A percentile compares a stretch with the other conserved stretches of the same genome.
Conservation (phyloP, 2,888 invertebrate species). For the Cephus rjabovi region DNA sequence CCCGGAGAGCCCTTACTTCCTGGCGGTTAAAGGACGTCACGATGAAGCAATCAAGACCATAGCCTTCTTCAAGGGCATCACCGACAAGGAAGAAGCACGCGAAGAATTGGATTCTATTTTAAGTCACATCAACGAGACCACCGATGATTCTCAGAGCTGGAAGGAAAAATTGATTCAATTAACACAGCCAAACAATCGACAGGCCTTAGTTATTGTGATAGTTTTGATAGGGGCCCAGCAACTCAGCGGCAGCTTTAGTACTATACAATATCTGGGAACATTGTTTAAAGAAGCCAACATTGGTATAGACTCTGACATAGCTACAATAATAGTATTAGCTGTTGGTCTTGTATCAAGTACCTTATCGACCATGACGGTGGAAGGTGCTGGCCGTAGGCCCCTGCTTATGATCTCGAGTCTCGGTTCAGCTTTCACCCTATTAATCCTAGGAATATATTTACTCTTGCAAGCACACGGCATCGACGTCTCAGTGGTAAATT, state of each 20-base stretch:
- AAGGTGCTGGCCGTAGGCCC: conserved; percentile 67
- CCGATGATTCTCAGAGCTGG: conserved; percentile 33
- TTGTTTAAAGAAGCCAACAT: conserved; percentile 47
- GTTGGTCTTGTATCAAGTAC: conserved; percentile 65
- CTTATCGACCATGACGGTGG: conserved; percentile 61
- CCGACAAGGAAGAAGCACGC: conserved; percentile 13
- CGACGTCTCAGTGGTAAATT: conserved; percentile 47
- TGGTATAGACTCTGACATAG: conserved; percentile 53
- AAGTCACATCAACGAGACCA: conserved; percentile 18
- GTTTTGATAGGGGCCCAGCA: conserved; percentile 61
- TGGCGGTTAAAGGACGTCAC: conserved; percentile 47
- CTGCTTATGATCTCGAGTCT: conserved; percentile 67
- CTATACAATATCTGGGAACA: conserved; percentile 58
- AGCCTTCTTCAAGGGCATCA: conserved; percentile 52
- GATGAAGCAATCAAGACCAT: conserved; percentile 49
- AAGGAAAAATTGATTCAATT: conserved; percentile 35
- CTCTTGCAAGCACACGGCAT: conserved; percentile 26
- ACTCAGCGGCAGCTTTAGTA: conserved; percentile 60
- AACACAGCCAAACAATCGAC: conserved; percentile 43
- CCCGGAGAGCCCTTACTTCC: conserved; percentile 59
- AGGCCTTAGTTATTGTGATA: conserved; percentile 55
- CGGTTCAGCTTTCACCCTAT: conserved; percentile 53
- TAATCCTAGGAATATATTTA: conserved; percentile 52
- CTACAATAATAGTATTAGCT: conserved; percentile 67
- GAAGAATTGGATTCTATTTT: conserved; percentile 11